Conservation (phyloP, 2,113 vertebrate genomes). For the Ceratotherium simum region DNA sequence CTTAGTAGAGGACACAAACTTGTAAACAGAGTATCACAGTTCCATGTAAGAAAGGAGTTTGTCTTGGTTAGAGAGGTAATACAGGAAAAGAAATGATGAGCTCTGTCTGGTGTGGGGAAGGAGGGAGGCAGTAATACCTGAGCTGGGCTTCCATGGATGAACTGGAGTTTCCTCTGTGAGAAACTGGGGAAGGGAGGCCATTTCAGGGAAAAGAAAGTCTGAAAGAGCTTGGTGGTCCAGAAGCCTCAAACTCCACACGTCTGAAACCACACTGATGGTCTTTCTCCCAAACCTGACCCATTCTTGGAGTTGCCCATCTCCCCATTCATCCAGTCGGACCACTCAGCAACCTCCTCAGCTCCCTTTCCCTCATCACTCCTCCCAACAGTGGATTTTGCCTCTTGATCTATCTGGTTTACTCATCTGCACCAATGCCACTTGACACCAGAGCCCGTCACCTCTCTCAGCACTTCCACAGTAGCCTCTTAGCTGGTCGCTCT, state of each 20-base stretch:
- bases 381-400: neutral
- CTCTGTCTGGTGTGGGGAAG: neutral
- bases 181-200: neutral
- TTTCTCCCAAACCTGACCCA: neutral
- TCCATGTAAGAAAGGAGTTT: neutral
- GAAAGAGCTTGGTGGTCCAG: neutral
- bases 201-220: neutral
- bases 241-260: neutral
- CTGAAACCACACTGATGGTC: neutral
- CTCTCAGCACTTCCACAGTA: neutral
- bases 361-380: neutral
- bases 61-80: neutral
- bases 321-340: neutral
- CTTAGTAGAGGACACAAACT: neutral
- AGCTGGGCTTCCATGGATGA: neutral
- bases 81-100: neutral
- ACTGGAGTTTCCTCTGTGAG: neutral
- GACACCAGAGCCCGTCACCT: neutral
- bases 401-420: neutral
- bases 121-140: neutral
- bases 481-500: neutral
- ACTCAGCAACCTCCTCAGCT: neutral
- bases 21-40: neutral
- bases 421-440: neutral
- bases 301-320: neutral